A percentile compares a stretch with the other conserved stretches of the same genome.
Conservation (phyloP, 2,113 vertebrate species). For the Sebastes schlegelii region DNA sequence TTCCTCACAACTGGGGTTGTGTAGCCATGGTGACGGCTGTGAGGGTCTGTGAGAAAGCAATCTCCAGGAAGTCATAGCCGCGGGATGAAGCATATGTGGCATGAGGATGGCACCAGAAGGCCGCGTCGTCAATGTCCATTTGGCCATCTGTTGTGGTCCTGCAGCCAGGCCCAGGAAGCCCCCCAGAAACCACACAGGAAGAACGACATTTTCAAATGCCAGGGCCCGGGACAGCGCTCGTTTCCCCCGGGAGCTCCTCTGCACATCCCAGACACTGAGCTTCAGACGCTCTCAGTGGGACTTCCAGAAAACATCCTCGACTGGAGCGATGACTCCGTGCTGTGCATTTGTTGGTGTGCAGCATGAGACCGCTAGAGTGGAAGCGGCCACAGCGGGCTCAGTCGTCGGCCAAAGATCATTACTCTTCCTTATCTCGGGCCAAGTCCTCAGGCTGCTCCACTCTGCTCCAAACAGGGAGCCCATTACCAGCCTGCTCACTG, state of each 20-base stretch:
- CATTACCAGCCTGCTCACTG: slow-evolving; percentile 57
- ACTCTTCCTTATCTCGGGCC: slow-evolving; percentile 65
- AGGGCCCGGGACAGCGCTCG: slow-evolving; percentile 51
- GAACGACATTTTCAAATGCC: slow-evolving; percentile 70
- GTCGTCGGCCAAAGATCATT: slow-evolving; percentile 73
- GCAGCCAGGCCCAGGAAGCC: slow-evolving; percentile 71
- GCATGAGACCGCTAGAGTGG: slow-evolving; percentile 58
- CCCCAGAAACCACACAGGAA: slow-evolving; percentile 62
- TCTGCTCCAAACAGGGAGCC: slow-evolving; percentile 53
- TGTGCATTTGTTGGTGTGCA: slow-evolving; percentile 67
- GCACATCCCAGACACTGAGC: slow-evolving; percentile 60
- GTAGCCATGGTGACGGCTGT: slow-evolving; percentile 74
- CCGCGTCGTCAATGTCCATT: slow-evolving; percentile 78
- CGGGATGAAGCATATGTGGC: slow-evolving; percentile 83
- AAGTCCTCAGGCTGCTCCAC: slow-evolving; percentile 65
- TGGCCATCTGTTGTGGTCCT: slow-evolving; percentile 79
- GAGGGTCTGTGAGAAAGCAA: slow-evolving; percentile 75
- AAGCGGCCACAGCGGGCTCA: slow-evolving; percentile 64
- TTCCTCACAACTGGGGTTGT: slow-evolving; percentile 50
- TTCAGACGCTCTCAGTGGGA: slow-evolving; percentile 56
- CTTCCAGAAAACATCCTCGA: slow-evolving; percentile 66
- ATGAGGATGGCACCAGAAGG: slow-evolving; percentile 82
- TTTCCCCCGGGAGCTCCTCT: slow-evolving; percentile 44
- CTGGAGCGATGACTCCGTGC: slow-evolving; percentile 56
- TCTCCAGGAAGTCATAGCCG: slow-evolving; percentile 81